Evolutionary conservation across 2,888 invertebrate genomes (phyloP).

Genomic region (Anthoptus insignis): DNA sequence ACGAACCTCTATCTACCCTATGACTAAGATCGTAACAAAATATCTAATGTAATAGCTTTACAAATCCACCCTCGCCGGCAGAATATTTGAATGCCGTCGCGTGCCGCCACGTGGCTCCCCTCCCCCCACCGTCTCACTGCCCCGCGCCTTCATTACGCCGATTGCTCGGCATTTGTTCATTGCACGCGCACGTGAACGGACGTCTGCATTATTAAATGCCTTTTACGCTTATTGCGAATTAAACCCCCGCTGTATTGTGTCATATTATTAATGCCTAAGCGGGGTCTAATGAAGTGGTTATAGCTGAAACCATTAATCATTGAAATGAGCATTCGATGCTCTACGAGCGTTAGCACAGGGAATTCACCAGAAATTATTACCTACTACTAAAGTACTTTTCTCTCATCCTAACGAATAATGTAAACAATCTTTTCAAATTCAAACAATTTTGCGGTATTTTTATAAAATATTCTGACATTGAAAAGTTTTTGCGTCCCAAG

Average conservation of each 20-base stretch:
- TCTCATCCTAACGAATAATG: too few species aligned
- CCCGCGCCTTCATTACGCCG: constrained; percentile 77
- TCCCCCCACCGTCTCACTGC: constrained; percentile 53
- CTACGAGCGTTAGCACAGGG: too few species aligned
- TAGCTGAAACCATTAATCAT: constrained; percentile 43
- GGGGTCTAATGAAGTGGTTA: constrained; percentile 56
- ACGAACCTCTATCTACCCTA: constrained; percentile 15
- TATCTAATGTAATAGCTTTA: constrained; percentile 63
- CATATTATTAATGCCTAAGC: constrained; percentile 72
- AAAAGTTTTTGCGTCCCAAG: too few species aligned
- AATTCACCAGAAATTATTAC: too few species aligned
- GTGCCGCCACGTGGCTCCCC: constrained; percentile 76
- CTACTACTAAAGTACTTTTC: too few species aligned
- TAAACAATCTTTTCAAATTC: too few species aligned
- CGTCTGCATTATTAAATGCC: constrained; percentile 87
- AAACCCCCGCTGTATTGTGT: constrained; percentile 64
- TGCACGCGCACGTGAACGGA: constrained; percentile 75
- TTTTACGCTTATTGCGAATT: constrained; percentile 85
- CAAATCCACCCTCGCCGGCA: constrained; percentile 62
- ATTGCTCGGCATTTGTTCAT: constrained; percentile 83
- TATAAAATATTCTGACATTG: too few species aligned
- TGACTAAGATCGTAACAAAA: constrained; percentile 57
- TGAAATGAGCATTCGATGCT: constrained; percentile 31
- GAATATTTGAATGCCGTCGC: constrained; percentile 78
- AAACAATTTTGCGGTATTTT: too few species aligned